Evolutionary conservation across 2,113 vertebrate genomes (phyloP).

Genomic region (Colossoma macropomum): DNA sequence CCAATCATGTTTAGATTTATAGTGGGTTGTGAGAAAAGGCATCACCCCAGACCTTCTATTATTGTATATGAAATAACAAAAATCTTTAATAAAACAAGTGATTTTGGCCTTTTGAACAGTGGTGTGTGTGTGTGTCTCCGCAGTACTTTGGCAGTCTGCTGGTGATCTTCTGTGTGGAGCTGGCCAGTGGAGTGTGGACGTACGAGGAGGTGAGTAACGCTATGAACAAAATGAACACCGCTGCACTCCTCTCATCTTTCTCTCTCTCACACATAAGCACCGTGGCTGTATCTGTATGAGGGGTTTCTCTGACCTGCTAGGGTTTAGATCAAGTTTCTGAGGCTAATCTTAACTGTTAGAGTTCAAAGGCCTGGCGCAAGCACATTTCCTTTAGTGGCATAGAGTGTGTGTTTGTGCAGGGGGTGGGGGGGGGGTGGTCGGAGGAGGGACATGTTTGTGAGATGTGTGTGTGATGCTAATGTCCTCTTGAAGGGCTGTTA

Average conservation of each 20-base stretch:
- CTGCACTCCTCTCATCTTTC: constrained; percentile 38
- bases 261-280: constrained; percentile 35
- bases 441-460: background rate
- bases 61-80: background rate
- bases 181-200: constrained; percentile 96
- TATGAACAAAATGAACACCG: constrained; percentile 70
- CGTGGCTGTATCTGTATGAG: background rate
- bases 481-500: constrained; percentile 8
- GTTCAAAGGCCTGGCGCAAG: constrained; percentile 37
- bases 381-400: constrained; percentile 37
- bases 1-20: too few relatives aligned
- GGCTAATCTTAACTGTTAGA: constrained; percentile 40
- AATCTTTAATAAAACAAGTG: background rate
- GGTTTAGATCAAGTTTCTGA: constrained; percentile 34
- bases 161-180: constrained; percentile 94
- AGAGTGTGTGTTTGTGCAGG: background rate
- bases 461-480: constrained; percentile 15
- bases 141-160: constrained; percentile 96
- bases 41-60: too few relatives aligned
- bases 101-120: background rate
- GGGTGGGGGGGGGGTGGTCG: background rate
- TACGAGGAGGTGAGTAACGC: constrained; percentile 85
- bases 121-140: constrained; percentile 33
- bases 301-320: background rate
- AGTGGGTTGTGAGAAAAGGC: too few relatives aligned